Percentiles rank a stretch among this genome's conserved stretches.
These are phyloP conservation scores for Alviniconcha marisindica DNA, from an alignment of 1,140 invertebrate genomes.

Conservation along the genomic window DNA sequence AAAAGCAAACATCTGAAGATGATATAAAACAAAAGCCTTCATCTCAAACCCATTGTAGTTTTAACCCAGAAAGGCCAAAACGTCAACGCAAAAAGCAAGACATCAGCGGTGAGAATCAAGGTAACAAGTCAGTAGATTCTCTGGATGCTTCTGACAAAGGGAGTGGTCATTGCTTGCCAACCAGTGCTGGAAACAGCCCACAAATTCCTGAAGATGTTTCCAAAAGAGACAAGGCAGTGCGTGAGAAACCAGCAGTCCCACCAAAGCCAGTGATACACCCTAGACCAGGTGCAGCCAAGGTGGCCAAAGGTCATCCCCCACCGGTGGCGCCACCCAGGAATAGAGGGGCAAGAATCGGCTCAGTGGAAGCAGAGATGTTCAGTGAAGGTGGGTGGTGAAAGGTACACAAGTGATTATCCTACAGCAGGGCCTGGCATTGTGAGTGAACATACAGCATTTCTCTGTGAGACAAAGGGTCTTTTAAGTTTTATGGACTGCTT, in stretches of 20 bases:
- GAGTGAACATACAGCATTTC: too few species aligned
- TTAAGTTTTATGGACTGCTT: background rate
- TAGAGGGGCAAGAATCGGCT: background rate
- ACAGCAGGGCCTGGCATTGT: too few species aligned
- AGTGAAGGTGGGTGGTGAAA: constrained; percentile 11
- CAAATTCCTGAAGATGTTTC: too few species aligned
- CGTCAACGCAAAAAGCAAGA: background rate
- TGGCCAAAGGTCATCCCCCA: background rate
- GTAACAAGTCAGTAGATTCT: background rate
- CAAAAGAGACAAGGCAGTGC: too few species aligned
- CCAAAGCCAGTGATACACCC: background rate
- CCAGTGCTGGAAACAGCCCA: too few species aligned
- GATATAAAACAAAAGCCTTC: too few species aligned
- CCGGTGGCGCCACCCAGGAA: background rate
- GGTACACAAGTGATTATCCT: too few species aligned
- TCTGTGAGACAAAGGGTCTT: too few species aligned
- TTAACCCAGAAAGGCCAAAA: background rate
- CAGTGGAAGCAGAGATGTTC: background rate
- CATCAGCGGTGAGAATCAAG: background rate
- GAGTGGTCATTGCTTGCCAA: too few species aligned
- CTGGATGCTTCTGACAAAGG: too few species aligned
- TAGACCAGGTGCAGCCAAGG: background rate
- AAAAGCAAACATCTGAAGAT: too few species aligned
- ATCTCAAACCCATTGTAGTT: too few species aligned
- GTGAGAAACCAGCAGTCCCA: background rate